These are phyloP conservation scores for Mycetomoellerius zeteki DNA, from an alignment of 1,140 invertebrate species.

Conservation along the genomic window DNA sequence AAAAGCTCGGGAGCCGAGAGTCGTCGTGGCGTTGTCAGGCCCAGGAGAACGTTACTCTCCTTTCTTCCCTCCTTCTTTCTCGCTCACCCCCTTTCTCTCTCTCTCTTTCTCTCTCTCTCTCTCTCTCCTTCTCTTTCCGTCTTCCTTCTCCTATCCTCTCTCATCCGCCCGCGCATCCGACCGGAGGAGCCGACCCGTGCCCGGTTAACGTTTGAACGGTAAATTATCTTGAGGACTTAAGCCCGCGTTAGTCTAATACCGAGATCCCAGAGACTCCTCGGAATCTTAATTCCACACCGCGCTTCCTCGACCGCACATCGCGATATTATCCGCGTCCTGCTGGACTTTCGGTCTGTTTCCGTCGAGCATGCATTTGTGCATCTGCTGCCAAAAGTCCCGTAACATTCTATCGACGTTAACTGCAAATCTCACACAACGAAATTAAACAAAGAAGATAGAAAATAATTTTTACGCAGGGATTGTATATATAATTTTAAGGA, in stretches of 20 bases:
- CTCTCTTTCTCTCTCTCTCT: background rate
- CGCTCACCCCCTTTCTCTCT: slow-evolving; percentile 13
- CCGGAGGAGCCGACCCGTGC: slow-evolving; percentile 54
- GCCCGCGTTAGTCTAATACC: slow-evolving; percentile 73
- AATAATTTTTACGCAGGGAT: background rate
- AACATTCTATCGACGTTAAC: background rate
- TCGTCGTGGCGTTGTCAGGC: slow-evolving; percentile 81
- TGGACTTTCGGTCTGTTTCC: slow-evolving; percentile 26
- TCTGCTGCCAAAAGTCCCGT: background rate
- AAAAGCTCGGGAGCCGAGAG: slow-evolving; percentile 82
- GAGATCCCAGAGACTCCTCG: slow-evolving; percentile 61
- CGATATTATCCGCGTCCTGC: slow-evolving; percentile 44
- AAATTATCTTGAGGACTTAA: slow-evolving; percentile 80
- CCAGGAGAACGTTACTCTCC: slow-evolving; percentile 82
- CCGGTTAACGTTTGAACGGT: slow-evolving; percentile 79
- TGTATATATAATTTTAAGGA: background rate
- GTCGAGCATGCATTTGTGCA: slow-evolving; percentile 4
- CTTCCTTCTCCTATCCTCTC: slow-evolving; percentile 37
- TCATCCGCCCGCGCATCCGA: slow-evolving; percentile 46
- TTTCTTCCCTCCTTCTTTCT: slow-evolving; percentile 58
- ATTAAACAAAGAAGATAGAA: background rate
- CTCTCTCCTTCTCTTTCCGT: slow-evolving; percentile 27
- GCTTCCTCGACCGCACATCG: slow-evolving; percentile 53
- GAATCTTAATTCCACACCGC: slow-evolving; percentile 81
- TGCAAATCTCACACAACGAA: background rate